phyloP scores from a whole-genome alignment of 2,797 vertebrate genomes.

The Sebastes taczanowskii region DNA sequence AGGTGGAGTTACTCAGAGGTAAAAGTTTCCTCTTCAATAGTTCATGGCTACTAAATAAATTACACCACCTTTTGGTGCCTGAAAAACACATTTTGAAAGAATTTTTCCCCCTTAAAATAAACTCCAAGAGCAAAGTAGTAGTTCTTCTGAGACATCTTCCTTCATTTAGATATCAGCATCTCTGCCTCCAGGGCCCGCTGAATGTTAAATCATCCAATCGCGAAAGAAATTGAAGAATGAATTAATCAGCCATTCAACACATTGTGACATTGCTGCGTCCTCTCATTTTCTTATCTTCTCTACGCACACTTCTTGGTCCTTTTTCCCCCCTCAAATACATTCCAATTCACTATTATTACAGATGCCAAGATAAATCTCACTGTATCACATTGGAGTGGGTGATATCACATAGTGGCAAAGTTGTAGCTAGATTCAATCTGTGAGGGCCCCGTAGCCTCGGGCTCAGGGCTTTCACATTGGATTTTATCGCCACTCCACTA shows the following conservation, averaged over 20 bases:
- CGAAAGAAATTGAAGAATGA: conserved; percentile 56
- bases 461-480: conserved; percentile 64
- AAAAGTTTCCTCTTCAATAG: conserved; percentile 17
- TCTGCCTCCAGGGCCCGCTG: conserved; percentile 34
- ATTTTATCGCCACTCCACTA: conserved; percentile 71
- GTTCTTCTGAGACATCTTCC: conserved; percentile 35
- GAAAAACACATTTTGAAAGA: conserved; percentile 23
- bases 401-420: conserved; percentile 60
- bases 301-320: conserved; percentile 59
- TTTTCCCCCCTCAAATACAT: conserved; percentile 41
- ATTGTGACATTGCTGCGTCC: conserved; percentile 67
- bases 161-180: conserved; percentile 53
- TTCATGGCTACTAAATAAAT: conserved; percentile 54
- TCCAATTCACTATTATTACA: conserved; percentile 66
- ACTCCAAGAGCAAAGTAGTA: conserved; percentile 11
- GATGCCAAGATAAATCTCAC: conserved; percentile 67
- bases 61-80: not conserved
- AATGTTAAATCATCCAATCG: conserved; percentile 65
- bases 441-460: conserved; percentile 45
- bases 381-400: conserved; percentile 53
- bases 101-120: conserved; percentile 8
- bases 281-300: conserved; percentile 74
- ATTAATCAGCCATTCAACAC: conserved; percentile 72
- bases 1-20: conserved; percentile 3
- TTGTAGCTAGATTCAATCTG: conserved; percentile 69